Percentiles rank a stretch among this genome's conserved stretches.
These are phyloP conservation scores for Gadus macrocephalus DNA, from an alignment of 2,113 vertebrate genomes.

Conservation along the genomic window DNA sequence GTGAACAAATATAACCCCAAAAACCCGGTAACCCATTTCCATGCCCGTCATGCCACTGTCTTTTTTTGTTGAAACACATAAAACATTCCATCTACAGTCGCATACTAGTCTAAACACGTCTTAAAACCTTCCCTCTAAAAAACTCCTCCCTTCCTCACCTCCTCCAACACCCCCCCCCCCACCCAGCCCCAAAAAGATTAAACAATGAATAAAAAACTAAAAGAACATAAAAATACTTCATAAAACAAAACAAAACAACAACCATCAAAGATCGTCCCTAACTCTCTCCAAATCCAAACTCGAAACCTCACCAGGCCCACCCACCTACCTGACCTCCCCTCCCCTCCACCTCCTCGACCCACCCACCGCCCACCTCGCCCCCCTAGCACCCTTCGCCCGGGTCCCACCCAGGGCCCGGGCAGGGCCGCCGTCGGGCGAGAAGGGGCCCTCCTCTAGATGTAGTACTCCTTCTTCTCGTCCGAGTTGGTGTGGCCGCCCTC, in stretches of 20 bases:
- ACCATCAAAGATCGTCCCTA: not conserved
- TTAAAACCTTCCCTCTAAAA: constrained; percentile 52
- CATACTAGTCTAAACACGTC: constrained; percentile 70
- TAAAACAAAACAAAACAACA: constrained; percentile 22
- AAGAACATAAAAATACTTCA: not conserved
- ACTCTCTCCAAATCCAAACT: not conserved
- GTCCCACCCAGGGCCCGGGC: not conserved
- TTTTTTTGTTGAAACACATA: constrained; percentile 48
- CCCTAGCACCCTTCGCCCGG: not conserved
- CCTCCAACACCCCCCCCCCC: constrained; percentile 17
- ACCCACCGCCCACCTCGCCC: not conserved
- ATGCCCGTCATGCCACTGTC: constrained; percentile 32
- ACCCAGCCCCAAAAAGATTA: not conserved
- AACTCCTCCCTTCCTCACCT: constrained; percentile 26
- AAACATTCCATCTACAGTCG: constrained; percentile 70
- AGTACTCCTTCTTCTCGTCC: constrained; percentile 99
- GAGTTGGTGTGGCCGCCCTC: constrained; percentile 98
- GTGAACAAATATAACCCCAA: constrained; percentile 2
- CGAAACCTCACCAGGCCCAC: too few species aligned
- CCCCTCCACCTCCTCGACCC: not conserved
- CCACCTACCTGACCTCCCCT: not conserved
- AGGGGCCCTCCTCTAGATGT: constrained; percentile 83
- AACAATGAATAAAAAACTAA: not conserved
- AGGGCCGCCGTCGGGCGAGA: not conserved
- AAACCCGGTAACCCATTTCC: constrained; percentile 2